These are phyloP conservation scores for Rhopilema esculentum DNA, from an alignment of 30 jellyfish, hydroid and myxozoan genomes.

Conservation along the genomic window DNA sequence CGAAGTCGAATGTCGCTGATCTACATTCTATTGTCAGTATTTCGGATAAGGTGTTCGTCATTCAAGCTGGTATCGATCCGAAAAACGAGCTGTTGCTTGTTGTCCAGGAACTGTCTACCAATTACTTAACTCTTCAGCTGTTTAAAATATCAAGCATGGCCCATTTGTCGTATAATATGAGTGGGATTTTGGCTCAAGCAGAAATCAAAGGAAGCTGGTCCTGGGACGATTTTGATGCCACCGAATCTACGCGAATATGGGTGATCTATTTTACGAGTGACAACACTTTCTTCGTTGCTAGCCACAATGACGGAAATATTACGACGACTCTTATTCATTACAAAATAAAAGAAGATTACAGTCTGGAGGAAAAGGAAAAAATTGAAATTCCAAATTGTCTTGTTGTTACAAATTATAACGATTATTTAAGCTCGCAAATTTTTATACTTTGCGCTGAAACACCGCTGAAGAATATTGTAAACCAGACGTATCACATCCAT, in stretches of 20 bases:
- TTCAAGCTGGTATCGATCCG: slow-evolving; percentile 97
- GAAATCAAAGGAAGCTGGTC: slow-evolving; percentile 99
- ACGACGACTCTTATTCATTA: slow-evolving; percentile 87
- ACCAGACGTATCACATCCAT: slow-evolving; percentile 91
- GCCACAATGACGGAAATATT: slow-evolving; percentile 81
- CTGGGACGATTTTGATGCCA: slow-evolving; percentile 96
- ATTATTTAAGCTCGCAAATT: slow-evolving; percentile 82
- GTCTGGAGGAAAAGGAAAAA: slow-evolving; percentile 75
- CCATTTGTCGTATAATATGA: slow-evolving; percentile 89
- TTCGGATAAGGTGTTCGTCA: slow-evolving; percentile 90
- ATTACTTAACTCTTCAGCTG: slow-evolving; percentile 85
- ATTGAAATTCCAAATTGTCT: slow-evolving; percentile 77
- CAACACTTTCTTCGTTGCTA: slow-evolving; percentile 81
- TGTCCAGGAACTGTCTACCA: slow-evolving; percentile 92
- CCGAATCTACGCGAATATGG: slow-evolving; percentile 98
- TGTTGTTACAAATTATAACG: slow-evolving; percentile 93
- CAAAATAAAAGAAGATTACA: slow-evolving; percentile 76
- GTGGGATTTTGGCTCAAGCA: slow-evolving; percentile 95
- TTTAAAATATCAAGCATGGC: slow-evolving; percentile 93
- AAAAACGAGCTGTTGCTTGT: slow-evolving; percentile 83
- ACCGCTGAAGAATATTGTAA: slow-evolving; percentile 79
- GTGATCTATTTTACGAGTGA: slow-evolving; percentile 87
- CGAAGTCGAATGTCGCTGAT: slow-evolving; percentile 86
- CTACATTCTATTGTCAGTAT: slow-evolving; percentile 92
- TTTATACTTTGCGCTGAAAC: slow-evolving; percentile 97